These are phyloP conservation scores for Lepidocyrtoides sp. DNA, from an alignment of 2,888 invertebrate genomes.

Conservation along the genomic window DNA sequence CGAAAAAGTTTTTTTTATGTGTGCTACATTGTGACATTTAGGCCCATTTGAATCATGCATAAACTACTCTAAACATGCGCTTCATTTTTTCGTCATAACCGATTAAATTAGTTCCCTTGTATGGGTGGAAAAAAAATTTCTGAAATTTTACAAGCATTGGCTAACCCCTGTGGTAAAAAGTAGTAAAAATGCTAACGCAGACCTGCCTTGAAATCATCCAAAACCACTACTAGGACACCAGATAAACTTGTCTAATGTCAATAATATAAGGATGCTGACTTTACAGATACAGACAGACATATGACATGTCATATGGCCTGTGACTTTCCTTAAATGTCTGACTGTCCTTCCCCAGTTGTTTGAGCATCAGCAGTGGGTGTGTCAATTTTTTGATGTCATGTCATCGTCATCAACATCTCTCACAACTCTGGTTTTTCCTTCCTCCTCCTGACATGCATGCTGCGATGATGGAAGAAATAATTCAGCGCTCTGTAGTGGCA, in stretches of 20 bases:
- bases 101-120: too few relatives aligned
- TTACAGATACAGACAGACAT: not conserved
- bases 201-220: not conserved
- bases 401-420: constrained; percentile 79
- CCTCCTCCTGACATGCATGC: constrained; percentile 51
- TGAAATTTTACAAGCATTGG: too few relatives aligned
- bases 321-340: constrained; percentile 44
- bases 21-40: too few relatives aligned
- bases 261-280: constrained; percentile 24
- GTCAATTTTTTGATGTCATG: constrained; percentile 82
- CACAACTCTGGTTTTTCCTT: constrained; percentile 57
- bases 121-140: too few relatives aligned
- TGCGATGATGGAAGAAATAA: constrained; percentile 45
- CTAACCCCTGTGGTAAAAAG: too few relatives aligned
- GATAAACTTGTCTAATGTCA: constrained; percentile 24
- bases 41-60: too few relatives aligned
- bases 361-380: constrained; percentile 78
- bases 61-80: too few relatives aligned
- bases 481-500: constrained; percentile 35
- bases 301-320: constrained; percentile 56
- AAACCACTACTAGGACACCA: not conserved
- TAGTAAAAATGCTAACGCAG: too few relatives aligned
- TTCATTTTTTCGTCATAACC: too few relatives aligned
- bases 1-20: too few relatives aligned
- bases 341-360: constrained; percentile 41